Base-by-base conservation (phyloP, 2,888 invertebrate genomes). In the Cheilosia scutellata region DNA sequence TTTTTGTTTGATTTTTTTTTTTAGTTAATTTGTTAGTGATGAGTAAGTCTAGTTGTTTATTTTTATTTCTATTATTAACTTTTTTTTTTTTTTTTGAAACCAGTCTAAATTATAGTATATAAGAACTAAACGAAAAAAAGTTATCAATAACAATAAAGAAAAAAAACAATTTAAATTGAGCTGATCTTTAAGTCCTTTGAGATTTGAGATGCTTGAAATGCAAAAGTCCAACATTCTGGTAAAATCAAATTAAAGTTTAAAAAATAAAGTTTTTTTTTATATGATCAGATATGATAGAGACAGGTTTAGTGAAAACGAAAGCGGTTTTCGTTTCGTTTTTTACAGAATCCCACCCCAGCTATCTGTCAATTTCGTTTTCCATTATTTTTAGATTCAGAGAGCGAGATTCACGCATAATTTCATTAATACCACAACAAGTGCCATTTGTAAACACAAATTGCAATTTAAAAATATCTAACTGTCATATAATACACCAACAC, bases 21-120 rank as follows among this genome's bases (percentile, higher is more conserved):
- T 68, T 74, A 62, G 55, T 74, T 68, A 51, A 44, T 47, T 82
- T 75, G 16, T 63, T 79, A 79, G 74, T 84, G 68, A 70, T 75
- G 62, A 75, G 63, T 84, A 53, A 60, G 62, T 60, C 51, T 60
- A 76, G 62, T 79, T 78, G 49, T 11, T 66, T 72, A 20, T 74
- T 65, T 27, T 42, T 44, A 4, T 13, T 13, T 1, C 2, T 40
- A 40, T 7, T 40, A 9, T 65, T n/a, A n/a, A n/a, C n/a, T n/a
- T n/a, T 77, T 37, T 77, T 57, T 20, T 42, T 40, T 37, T 29
- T 37, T 37, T 68, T 65, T 84, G 79, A 78, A 79, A 84, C 79
- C 79, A 58, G 62, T 53, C 44, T 78, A 77, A 84, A 74, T 20
- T 20, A 20, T 62, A 37, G 31, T 49, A 65, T 63, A 29, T 71